Evolutionary conservation across 2,113 vertebrate genomes (phyloP).

Genomic region (Rhegmatorhina hoffmannsi): DNA sequence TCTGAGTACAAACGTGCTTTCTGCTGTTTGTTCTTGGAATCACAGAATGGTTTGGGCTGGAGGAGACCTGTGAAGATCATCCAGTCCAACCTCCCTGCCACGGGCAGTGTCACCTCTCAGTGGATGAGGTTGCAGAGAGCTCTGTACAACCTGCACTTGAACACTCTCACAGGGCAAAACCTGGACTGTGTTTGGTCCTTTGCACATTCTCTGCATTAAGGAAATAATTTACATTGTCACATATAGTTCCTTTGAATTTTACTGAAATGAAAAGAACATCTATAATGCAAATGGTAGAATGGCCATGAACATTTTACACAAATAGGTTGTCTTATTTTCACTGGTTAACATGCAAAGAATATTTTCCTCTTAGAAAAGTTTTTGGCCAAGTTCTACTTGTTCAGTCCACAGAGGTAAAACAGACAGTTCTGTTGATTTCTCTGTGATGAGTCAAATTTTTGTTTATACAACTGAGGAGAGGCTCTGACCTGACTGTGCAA

Average conservation of each 20-base stretch:
- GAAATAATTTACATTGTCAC: neutral
- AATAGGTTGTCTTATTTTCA: neutral
- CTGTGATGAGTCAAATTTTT: neutral
- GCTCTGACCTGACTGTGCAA: neutral
- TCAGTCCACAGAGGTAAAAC: neutral
- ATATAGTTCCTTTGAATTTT: neutral
- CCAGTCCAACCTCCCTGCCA: neutral
- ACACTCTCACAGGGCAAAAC: neutral
- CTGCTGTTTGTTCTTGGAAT: neutral
- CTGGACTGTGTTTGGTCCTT: neutral
- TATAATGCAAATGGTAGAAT: neutral
- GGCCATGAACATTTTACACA: neutral
- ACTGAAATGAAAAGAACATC: neutral
- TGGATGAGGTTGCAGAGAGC: neutral
- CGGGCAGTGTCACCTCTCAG: neutral
- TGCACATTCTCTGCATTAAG: neutral
- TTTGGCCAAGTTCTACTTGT: neutral
- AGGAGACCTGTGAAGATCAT: neutral
- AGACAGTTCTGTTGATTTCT: neutral
- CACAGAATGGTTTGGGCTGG: neutral
- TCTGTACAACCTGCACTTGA: neutral
- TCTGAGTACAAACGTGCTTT: neutral
- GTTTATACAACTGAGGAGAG: neutral
- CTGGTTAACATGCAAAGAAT: neutral
- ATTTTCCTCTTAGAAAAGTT: neutral